phyloP scores from a whole-genome alignment of 2,113 vertebrate genomes.

The Glaucidium brasilianum region DNA sequence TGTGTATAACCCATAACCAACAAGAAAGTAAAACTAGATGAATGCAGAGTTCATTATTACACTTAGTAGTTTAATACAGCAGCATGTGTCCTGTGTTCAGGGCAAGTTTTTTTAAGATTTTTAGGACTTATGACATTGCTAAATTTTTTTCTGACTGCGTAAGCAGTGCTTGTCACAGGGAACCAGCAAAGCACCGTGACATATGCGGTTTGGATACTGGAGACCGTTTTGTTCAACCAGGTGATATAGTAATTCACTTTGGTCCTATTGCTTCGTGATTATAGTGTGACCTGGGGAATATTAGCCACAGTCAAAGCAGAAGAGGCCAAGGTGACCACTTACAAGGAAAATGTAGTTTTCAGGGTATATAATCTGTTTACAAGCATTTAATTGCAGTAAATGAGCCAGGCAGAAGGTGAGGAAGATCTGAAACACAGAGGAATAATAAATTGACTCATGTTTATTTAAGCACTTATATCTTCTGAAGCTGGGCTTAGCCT shows the following conservation, averaged over 20 bases:
- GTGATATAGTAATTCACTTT: not conserved
- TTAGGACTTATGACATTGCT: not conserved
- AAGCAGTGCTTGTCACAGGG: not conserved
- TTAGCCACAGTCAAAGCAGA: not conserved
- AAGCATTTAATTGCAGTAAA: slow-evolving; percentile 60
- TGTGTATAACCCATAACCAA: not conserved
- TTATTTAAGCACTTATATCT: slow-evolving; percentile 47
- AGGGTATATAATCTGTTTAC: slow-evolving; percentile 55
- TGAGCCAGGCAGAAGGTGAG: slow-evolving; percentile 59
- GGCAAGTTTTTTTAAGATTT: not conserved
- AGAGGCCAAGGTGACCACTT: slow-evolving; percentile 45
- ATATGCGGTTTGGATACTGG: not conserved
- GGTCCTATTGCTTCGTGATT: not conserved
- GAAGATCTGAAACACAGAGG: slow-evolving; percentile 53
- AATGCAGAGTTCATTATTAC: not conserved
- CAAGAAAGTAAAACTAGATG: not conserved
- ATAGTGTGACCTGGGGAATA: not conserved
- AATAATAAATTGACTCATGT: slow-evolving; percentile 57
- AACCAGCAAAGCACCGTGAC: not conserved
- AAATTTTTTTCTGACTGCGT: not conserved
- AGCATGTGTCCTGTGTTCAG: not conserved
- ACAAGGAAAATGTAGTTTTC: slow-evolving; percentile 26
- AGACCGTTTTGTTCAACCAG: not conserved
- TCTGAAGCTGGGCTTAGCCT: slow-evolving; percentile 25
- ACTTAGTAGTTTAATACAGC: not conserved